Evolutionary conservation across 1,140 invertebrate genomes (phyloP).

Genomic region (Drosophila navojoa): DNA sequence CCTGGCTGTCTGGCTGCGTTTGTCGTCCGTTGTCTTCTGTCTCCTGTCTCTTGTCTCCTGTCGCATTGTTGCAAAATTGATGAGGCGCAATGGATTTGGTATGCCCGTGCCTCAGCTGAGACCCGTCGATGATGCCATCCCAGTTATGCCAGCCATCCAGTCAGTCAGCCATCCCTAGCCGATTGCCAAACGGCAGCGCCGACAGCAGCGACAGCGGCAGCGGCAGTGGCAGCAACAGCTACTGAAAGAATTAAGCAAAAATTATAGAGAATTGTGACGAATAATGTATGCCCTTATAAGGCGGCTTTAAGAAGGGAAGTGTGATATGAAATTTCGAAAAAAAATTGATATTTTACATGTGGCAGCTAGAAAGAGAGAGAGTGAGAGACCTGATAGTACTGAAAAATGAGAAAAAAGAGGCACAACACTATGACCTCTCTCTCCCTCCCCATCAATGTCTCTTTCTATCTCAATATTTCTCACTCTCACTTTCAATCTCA

Average conservation of each 20-base stretch:
- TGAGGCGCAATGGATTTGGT: conserved; percentile 63
- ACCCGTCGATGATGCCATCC: conserved; percentile 15
- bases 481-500: too few relatives aligned
- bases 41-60: conserved; percentile 30
- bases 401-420: too few relatives aligned
- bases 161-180: conserved; percentile 23
- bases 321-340: too few relatives aligned
- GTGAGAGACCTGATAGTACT: too few relatives aligned
- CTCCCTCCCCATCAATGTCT: too few relatives aligned
- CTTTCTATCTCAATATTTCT: too few relatives aligned
- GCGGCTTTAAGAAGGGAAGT: background rate
- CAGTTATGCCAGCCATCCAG: background rate
- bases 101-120: conserved; percentile 23
- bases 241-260: conserved; percentile 16
- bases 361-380: too few relatives aligned
- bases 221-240: background rate
- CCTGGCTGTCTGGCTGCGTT: conserved; percentile 19
- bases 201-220: background rate
- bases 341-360: too few relatives aligned
- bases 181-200: background rate
- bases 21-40: conserved; percentile 15
- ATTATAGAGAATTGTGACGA: background rate
- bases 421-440: too few relatives aligned
- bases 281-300: background rate
- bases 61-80: conserved; percentile 81